A percentile compares a stretch with the other conserved stretches of the same genome.
Evolutionary conservation across 2,888 invertebrate species (phyloP).

Genomic region (Mimachlamys varia): DNA sequence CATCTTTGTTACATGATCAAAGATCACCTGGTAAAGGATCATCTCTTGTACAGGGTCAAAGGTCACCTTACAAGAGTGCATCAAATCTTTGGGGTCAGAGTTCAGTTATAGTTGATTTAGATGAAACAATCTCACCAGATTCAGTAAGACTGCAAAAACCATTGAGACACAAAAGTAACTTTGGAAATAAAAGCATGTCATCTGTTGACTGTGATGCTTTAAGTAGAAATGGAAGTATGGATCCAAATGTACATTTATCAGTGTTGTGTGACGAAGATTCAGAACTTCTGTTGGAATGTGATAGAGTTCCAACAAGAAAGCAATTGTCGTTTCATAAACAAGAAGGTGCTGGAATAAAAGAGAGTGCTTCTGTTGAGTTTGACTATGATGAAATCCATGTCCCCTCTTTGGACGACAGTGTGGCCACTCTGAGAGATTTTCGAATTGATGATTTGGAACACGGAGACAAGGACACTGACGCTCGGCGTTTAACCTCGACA

Average conservation of each 20-base stretch:
- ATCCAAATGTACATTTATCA: slow-evolving; percentile 63
- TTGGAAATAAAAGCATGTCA: not conserved
- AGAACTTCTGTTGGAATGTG: slow-evolving; percentile 40
- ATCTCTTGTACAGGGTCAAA: not conserved
- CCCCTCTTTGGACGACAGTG: not conserved
- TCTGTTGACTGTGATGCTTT: slow-evolving; percentile 11
- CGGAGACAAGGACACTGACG: not conserved
- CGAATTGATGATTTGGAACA: slow-evolving; percentile 38
- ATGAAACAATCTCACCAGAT: slow-evolving; percentile 56
- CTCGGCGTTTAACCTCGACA: slow-evolving; percentile 57
- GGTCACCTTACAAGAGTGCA: not conserved
- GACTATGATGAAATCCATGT: not conserved
- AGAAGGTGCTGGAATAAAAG: not conserved
- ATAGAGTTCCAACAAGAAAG: slow-evolving; percentile 37
- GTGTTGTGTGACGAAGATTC: slow-evolving; percentile 59
- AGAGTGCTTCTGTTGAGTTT: not conserved
- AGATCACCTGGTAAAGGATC: not conserved
- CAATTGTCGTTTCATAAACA: not conserved
- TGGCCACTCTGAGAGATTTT: slow-evolving; percentile 41
- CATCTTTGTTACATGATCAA: not conserved
- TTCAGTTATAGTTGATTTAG: slow-evolving; percentile 39
- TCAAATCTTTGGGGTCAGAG: not conserved
- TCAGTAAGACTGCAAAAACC: not conserved
- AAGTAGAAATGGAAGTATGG: slow-evolving; percentile 63
- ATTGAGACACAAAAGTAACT: not conserved